Base-by-base conservation (phyloP, 92 coral and sea anemone genomes). In the Epizoanthus stellaris region DNA sequence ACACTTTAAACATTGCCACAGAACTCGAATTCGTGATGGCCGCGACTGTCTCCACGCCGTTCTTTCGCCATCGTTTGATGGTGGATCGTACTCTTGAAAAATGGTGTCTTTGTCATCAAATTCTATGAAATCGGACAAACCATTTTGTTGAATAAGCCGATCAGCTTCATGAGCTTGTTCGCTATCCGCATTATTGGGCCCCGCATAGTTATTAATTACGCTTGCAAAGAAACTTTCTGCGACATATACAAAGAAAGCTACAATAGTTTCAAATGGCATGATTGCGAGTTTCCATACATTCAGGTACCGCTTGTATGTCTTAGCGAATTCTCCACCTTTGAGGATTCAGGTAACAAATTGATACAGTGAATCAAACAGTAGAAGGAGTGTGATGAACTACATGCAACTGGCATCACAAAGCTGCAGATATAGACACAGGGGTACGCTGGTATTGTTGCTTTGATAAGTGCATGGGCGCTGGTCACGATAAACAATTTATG, bases 171-270 rank as follows among this genome's bases (percentile, higher is more conserved):
- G 8, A 5, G 0, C 12, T 25, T 74, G 42, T 10, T 6, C 36
- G 39, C 21, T 11, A 64, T 14, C 45, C 3, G 62, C 75, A 13
- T 39, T 40, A 0, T 14, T 42, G 12, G 43, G 21, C 36, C 82
- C 64, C 9, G 89, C 65, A 63, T 72, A 58, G 80, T 74, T 85
- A 9, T 89, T 90, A 45, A 89, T 70, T 4, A 85, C 92, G 40
- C 92, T 74, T 8, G 77, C 86, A 10, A 89, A 43, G 23, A 85
- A 89, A 75, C 87, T 89, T 75, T 89, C 89, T 38, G 16, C 72
- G 3, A 89, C 47, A 77, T 85, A 85, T 73, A 73, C 80, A 30
- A 89, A 8, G 38, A 89, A 80, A 13, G 86, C 87, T 42, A 65
- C 80, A 13, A 73, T 36, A 8, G 87, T 77, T 73, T 81, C 89